Base-by-base conservation (phyloP, 2,113 vertebrate genomes). In the Ameiurus melas region DNA sequence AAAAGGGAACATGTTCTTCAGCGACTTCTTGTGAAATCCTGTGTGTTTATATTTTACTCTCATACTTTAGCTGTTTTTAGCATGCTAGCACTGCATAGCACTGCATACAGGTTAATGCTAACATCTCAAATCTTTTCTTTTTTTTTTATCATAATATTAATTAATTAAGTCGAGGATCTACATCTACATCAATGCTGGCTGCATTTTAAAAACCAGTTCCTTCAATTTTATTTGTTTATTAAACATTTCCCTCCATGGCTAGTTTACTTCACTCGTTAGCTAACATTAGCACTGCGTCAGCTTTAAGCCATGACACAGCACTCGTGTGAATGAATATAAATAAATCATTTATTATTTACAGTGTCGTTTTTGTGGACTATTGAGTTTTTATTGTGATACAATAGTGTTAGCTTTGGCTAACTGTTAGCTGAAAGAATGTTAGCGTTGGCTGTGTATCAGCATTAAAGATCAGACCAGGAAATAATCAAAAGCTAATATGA, bases 361-460 rank as follows among this genome's bases (percentile, higher is more conserved):
- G 3, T n/a, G 51, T 80, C 14, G 19, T 53, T n/a, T 33, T 55
- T 55, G 19, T 30, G 51, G 51, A 30, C 16, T 30, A 55, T 30
- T 30, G 14, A 55, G 77, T 57, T 57, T 57, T 33, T 58, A 30
- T 30, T 80, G 51, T 57, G 16, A 55, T 36, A 22, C 16, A 10
- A 33, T 36, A 58, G 55, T 36, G 79, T 81, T 81, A 81, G 79
- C 79, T 20, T 81, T 81, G 79, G 79, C 30, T 58, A 58, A 55
- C 30, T 22, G 16, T 36, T 81, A 57, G 79, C 79, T 58, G 55
- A 58, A 58, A 36, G 79, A 81, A 81, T 81, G 55, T 58, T 81
- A 81, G n/a, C 17, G 2, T 58, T 58, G 79, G 79, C 79, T 4
- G 79, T 2, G 79, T 30, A 19, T 3, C 27, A 55, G 77, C n/a